phyloP scores from a whole-genome alignment of 2,797 vertebrate species.

The Crocidura indochinensis region DNA sequence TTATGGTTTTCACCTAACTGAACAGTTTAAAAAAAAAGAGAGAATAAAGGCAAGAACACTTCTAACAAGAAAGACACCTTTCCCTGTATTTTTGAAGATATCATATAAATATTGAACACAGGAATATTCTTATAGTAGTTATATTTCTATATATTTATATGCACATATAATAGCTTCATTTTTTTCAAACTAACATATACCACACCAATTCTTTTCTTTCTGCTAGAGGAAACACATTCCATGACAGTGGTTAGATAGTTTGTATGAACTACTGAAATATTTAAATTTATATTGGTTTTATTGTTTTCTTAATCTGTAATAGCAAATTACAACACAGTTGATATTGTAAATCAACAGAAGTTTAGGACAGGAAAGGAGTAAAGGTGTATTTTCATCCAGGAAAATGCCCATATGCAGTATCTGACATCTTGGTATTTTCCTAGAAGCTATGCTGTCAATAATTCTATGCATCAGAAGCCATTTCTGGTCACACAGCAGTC shows the following conservation, averaged over 20 bases:
- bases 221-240: neutral
- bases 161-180: neutral
- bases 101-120: neutral
- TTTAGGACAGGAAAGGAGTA: neutral
- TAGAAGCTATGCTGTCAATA: too few relatives aligned
- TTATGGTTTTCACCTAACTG: neutral
- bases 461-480: too few relatives aligned
- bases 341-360: slow-evolving; percentile 20
- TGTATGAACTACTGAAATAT: neutral
- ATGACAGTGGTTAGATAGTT: neutral
- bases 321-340: neutral
- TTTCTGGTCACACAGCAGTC: too few relatives aligned
- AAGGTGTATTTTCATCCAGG: too few relatives aligned
- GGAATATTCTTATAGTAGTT: slow-evolving; percentile 5
- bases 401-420: too few relatives aligned
- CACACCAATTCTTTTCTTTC: neutral
- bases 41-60: neutral
- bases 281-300: neutral
- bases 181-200: neutral
- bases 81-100: neutral
- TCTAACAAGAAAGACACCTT: neutral
- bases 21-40: too few relatives aligned
- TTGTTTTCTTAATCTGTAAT: neutral
- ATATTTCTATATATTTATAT: too few relatives aligned
- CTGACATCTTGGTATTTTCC: too few relatives aligned